Conservation (phyloP, 1,140 invertebrate genomes). For the Papilio machaon region DNA sequence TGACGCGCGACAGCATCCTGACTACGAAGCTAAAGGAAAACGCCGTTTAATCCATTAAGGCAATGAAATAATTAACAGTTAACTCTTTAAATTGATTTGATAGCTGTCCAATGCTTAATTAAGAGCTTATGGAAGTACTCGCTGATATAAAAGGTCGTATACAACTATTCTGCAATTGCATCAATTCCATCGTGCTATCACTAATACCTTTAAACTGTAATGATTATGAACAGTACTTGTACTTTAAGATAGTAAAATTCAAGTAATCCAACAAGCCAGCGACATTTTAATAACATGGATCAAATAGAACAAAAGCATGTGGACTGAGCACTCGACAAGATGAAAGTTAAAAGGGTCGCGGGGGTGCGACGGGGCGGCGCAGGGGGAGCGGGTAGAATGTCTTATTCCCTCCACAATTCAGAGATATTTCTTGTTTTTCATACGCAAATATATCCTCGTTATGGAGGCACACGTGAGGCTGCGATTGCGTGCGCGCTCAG, state of each 20-base stretch:
- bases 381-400: conserved; percentile 77
- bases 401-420: conserved; percentile 81
- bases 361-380: conserved; percentile 51
- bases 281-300: conserved; percentile 82
- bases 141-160: not conserved
- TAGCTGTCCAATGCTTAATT: conserved; percentile 18
- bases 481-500: conserved; percentile 72
- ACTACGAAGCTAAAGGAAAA: conserved; percentile 7
- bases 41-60: conserved; percentile 25
- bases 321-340: conserved; percentile 81
- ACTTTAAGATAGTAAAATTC: conserved; percentile 69
- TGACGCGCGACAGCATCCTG: conserved; percentile 24
- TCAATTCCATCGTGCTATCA: not conserved
- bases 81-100: conserved; percentile 18
- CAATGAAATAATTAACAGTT: conserved; percentile 32
- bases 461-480: conserved; percentile 76
- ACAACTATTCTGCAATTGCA: conserved; percentile 15
- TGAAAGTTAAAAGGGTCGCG: conserved; percentile 82
- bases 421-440: conserved; percentile 82
- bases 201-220: not conserved
- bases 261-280: conserved; percentile 75
- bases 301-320: conserved; percentile 82
- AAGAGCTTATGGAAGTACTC: conserved; percentile 13
- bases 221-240: not conserved
- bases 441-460: conserved; percentile 82